A percentile compares a stretch with the other conserved stretches of the same genome.
Evolutionary conservation across 2,113 vertebrate species (phyloP).

Genomic region (Vombatus ursinus): DNA sequence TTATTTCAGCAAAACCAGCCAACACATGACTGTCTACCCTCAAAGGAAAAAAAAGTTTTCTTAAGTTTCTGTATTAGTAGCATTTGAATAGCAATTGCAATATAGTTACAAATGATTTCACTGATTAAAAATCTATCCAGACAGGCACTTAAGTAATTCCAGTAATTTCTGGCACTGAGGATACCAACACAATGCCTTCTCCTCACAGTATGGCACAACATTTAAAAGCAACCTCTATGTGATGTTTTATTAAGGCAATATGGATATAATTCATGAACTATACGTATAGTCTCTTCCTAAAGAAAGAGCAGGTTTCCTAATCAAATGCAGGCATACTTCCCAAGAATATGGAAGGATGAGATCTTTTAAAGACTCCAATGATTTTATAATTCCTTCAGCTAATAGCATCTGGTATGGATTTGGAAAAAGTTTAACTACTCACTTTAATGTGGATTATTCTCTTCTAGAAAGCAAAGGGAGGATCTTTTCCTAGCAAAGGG

Average conservation of each 20-base stretch:
- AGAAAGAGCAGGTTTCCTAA: slow-evolving; percentile 37
- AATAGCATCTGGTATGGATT: slow-evolving; percentile 19
- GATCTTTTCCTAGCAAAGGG: slow-evolving; percentile 35
- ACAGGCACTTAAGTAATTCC: neutral
- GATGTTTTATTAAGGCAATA: slow-evolving; percentile 42
- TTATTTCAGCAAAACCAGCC: slow-evolving; percentile 43
- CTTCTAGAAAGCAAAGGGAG: slow-evolving; percentile 43
- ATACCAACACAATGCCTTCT: slow-evolving; percentile 35
- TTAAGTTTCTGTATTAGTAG: slow-evolving; percentile 41
- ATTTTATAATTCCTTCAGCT: slow-evolving; percentile 19
- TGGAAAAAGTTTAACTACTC: slow-evolving; percentile 37
- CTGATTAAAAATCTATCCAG: slow-evolving; percentile 41
- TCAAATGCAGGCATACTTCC: slow-evolving; percentile 23
- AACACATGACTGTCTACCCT: neutral
- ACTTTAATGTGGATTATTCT: slow-evolving; percentile 30
- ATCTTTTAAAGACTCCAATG: neutral
- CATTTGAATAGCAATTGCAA: slow-evolving; percentile 41
- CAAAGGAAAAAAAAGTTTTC: slow-evolving; percentile 1
- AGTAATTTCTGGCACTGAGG: slow-evolving; percentile 32
- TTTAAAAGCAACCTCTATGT: slow-evolving; percentile 15
- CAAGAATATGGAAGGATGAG: slow-evolving; percentile 45
- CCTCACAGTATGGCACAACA: slow-evolving; percentile 15
- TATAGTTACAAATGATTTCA: slow-evolving; percentile 39
- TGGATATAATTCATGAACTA: neutral
- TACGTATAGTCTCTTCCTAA: slow-evolving; percentile 37